Evolutionary conservation across 2,888 invertebrate genomes (phyloP).

Genomic region (Eristalis intricaria): DNA sequence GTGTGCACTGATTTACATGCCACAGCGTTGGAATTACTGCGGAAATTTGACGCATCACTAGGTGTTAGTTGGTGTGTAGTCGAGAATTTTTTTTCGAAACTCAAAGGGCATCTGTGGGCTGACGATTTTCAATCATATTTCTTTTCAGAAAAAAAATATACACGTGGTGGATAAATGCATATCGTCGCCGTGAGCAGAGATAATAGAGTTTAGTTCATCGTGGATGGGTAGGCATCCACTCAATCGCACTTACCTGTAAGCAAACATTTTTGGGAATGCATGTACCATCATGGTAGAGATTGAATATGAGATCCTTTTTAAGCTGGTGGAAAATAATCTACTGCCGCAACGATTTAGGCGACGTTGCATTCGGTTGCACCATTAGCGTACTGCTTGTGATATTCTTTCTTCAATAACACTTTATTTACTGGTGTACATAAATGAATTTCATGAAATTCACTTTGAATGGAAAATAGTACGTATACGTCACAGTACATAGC

Average conservation of each 20-base stretch:
- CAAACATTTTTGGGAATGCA: no score
- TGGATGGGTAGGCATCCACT: not conserved
- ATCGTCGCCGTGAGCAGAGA: not conserved
- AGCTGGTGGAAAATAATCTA: no score
- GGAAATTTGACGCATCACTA: not conserved
- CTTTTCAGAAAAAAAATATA: not conserved
- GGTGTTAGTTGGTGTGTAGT: not conserved
- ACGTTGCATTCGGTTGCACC: no score
- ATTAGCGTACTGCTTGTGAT: no score
- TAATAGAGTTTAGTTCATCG: not conserved
- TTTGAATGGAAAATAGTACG: no score
- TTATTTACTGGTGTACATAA: no score
- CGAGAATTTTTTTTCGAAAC: not conserved
- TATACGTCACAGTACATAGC: no score
- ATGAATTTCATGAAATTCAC: no score
- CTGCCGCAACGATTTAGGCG: no score
- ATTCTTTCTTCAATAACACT: no score
- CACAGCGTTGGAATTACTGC: not conserved
- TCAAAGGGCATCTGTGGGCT: not conserved
- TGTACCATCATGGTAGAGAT: no score
- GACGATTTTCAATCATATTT: not conserved
- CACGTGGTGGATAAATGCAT: not conserved
- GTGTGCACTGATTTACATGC: slow-evolving; percentile 27
- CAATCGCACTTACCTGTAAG: not conserved
- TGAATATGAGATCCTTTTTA: no score